These are phyloP conservation scores for Rhagologus leucostigma DNA, from an alignment of 2,113 vertebrate genomes.

Conservation along the genomic window DNA sequence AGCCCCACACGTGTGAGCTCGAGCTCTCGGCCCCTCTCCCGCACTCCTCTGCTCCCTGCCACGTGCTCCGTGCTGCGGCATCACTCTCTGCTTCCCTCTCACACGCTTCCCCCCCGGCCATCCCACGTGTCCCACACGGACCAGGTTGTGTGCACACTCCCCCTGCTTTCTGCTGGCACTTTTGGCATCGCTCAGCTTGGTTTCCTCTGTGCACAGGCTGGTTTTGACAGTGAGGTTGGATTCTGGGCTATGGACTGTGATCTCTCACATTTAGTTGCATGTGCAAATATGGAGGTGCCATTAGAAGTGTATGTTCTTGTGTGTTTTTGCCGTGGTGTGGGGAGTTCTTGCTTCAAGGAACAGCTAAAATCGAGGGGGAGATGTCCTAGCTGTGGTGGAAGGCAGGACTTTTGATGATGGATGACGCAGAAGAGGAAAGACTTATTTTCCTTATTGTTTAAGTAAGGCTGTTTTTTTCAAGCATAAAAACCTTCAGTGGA, in stretches of 20 bases:
- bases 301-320: background rate
- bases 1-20: background rate
- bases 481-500: background rate
- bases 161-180: background rate
- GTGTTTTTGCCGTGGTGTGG: background rate
- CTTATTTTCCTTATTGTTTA: background rate
- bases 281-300: background rate
- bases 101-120: background rate
- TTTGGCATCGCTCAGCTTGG: background rate
- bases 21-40: background rate
- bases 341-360: background rate
- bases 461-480: background rate
- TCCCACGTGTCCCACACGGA: background rate
- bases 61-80: background rate
- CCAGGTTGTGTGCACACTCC: background rate
- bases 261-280: background rate
- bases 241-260: background rate
- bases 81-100: background rate
- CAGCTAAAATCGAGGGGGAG: background rate
- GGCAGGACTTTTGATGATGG: background rate
- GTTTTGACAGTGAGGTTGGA: background rate
- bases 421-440: background rate
- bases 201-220: background rate
- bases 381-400: background rate
- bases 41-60: background rate